phyloP scores from a whole-genome alignment of 2,888 invertebrate species.

The Ariolimax columbianus region DNA sequence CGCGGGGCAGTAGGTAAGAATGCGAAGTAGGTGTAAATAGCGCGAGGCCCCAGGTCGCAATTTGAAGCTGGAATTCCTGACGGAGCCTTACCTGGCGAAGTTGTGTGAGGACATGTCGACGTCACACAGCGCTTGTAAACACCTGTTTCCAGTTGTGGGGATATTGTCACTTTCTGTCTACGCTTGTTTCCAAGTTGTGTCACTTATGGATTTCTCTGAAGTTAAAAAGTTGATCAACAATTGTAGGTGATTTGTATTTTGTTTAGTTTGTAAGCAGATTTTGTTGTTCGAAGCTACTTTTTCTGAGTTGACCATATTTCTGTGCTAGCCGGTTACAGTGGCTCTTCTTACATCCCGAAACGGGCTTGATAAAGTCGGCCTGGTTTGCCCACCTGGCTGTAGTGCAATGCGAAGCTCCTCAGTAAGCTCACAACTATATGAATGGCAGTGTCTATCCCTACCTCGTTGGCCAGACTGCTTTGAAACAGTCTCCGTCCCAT shows the following conservation, averaged over 20 bases:
- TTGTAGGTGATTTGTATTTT: background rate
- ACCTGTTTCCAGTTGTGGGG: background rate
- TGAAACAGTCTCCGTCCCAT: no score
- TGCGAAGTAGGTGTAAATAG: slow-evolving; percentile 29
- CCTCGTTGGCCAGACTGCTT: no score
- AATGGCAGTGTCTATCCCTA: no score
- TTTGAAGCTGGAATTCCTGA: background rate
- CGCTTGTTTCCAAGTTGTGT: background rate
- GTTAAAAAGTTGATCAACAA: background rate
- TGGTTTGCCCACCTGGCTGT: no score
- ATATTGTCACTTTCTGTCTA: background rate
- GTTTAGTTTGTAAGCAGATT: background rate
- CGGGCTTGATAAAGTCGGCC: no score
- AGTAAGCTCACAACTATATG: no score
- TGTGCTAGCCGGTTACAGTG: no score
- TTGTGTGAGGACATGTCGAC: background rate
- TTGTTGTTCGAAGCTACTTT: no score
- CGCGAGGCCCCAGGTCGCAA: background rate
- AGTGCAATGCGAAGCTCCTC: no score
- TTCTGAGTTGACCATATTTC: no score
- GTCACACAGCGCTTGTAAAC: background rate
- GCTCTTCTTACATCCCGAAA: no score
- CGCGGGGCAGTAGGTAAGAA: slow-evolving; percentile 1
- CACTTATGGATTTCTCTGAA: background rate
- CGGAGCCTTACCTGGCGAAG: background rate